Percentiles rank a stretch among this genome's conserved stretches.
Evolutionary conservation across 2,113 vertebrate species (phyloP).

Genomic region (Sceloporus tristichus): DNA sequence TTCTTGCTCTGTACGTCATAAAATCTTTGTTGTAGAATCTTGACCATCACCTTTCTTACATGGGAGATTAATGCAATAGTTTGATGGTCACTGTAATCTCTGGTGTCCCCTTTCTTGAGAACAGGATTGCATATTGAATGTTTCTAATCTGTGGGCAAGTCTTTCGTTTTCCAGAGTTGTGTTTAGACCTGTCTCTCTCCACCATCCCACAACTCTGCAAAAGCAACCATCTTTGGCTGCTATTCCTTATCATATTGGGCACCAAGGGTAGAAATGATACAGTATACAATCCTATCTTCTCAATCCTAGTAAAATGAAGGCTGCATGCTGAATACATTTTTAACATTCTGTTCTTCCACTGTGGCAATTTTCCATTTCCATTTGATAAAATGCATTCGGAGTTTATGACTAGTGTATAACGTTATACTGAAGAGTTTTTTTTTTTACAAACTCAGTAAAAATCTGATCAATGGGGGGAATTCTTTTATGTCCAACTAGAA

Average conservation of each 20-base stretch:
- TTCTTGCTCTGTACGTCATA: too few species aligned
- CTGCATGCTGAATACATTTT: background rate
- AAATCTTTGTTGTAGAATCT: too few species aligned
- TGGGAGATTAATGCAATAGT: too few species aligned
- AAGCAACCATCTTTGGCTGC: background rate
- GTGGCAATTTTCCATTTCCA: background rate
- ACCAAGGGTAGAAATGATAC: background rate
- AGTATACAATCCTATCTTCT: background rate
- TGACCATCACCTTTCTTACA: too few species aligned
- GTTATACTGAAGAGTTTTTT: background rate
- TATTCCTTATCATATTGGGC: background rate
- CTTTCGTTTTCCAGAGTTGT: too few species aligned
- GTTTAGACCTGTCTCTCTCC: too few species aligned
- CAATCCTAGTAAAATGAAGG: background rate
- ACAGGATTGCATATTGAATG: too few species aligned
- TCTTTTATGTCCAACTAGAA: slow-evolving; percentile 42
- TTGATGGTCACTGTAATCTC: too few species aligned
- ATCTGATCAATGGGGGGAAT: background rate
- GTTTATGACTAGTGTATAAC: slow-evolving; percentile 9
- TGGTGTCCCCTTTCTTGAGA: too few species aligned
- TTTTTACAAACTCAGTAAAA: background rate
- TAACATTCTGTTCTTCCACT: slow-evolving; percentile 14
- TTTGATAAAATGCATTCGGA: slow-evolving; percentile 33
- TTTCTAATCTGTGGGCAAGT: too few species aligned
- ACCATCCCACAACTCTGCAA: too few species aligned